Conservation (phyloP, 2,113 vertebrate species). For the Riparia riparia region DNA sequence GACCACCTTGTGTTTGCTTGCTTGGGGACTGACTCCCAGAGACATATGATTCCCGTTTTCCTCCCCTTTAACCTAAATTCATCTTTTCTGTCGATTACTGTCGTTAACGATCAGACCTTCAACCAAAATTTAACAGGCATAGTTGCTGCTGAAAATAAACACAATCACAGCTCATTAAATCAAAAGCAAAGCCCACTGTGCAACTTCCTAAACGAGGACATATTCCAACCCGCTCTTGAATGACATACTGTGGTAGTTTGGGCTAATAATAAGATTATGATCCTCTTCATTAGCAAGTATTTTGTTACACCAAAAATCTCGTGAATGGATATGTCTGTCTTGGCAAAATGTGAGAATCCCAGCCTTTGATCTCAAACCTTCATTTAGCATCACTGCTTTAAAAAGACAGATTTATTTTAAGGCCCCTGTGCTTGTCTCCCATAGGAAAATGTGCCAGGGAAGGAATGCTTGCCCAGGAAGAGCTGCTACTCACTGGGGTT, state of each 20-base stretch:
- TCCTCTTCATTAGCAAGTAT: constrained; percentile 71
- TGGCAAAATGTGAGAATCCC: constrained; percentile 60
- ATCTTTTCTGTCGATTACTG: neutral
- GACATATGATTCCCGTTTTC: neutral
- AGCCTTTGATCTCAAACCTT: constrained; percentile 65
- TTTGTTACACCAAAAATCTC: constrained; percentile 66
- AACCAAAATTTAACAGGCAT: neutral
- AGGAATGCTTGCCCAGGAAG: neutral
- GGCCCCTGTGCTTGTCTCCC: neutral
- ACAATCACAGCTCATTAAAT: constrained; percentile 66
- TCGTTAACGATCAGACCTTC: neutral
- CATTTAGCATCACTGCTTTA: constrained; percentile 35
- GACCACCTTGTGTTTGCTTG: neutral
- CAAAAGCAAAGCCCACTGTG: constrained; percentile 28
- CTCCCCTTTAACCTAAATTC: neutral
- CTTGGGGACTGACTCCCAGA: neutral
- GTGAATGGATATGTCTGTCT: constrained; percentile 60
- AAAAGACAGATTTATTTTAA: constrained; percentile 71
- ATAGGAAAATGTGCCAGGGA: neutral
- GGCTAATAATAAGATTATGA: constrained; percentile 65
- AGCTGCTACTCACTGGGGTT: neutral
- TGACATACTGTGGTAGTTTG: constrained; percentile 35
- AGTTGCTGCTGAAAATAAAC: constrained; percentile 53
- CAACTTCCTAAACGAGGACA: constrained; percentile 66
- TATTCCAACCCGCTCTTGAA: neutral